Percentiles rank a stretch among this genome's conserved stretches.
phyloP scores from a whole-genome alignment of 2,888 invertebrate genomes.

The Malthinus seriepunctatus region DNA sequence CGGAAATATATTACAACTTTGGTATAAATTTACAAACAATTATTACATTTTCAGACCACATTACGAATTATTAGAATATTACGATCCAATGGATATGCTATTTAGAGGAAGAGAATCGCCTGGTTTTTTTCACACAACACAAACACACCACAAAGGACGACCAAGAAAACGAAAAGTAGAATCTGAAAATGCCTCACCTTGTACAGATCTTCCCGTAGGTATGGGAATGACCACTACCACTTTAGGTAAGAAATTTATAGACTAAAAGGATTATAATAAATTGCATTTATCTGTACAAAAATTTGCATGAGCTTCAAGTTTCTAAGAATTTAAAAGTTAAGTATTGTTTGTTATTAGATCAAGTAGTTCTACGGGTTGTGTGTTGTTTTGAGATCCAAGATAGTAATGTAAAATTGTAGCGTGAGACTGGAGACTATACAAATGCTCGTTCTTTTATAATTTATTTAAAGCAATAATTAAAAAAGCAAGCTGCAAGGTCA shows the following conservation, averaged over 20 bases:
- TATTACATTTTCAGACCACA: conserved; percentile 58
- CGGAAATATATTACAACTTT: no score
- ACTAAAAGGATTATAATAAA: neutral
- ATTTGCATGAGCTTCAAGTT: conserved; percentile 16
- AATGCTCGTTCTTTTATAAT: conserved; percentile 9
- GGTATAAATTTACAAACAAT: neutral
- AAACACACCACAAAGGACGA: conserved; percentile 71
- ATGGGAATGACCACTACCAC: conserved; percentile 73
- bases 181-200: conserved; percentile 58
- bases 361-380: conserved; percentile 11
- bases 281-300: conserved; percentile 8
- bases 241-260: conserved; percentile 60
- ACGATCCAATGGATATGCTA: conserved; percentile 65
- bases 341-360: conserved; percentile 16
- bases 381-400: conserved; percentile 23
- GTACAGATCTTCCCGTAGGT: conserved; percentile 66
- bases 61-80: conserved; percentile 68
- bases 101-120: conserved; percentile 65
- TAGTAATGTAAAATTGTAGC: conserved; percentile 35
- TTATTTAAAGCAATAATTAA: conserved; percentile 17
- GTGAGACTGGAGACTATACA: conserved; percentile 26
- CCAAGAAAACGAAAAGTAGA: conserved; percentile 77
- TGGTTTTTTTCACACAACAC: conserved; percentile 64
- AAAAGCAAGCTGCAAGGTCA: conserved; percentile 3
- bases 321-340: conserved; percentile 7